These are phyloP conservation scores for Luperina testacea DNA, from an alignment of 2,888 invertebrate genomes.

Conservation along the genomic window DNA sequence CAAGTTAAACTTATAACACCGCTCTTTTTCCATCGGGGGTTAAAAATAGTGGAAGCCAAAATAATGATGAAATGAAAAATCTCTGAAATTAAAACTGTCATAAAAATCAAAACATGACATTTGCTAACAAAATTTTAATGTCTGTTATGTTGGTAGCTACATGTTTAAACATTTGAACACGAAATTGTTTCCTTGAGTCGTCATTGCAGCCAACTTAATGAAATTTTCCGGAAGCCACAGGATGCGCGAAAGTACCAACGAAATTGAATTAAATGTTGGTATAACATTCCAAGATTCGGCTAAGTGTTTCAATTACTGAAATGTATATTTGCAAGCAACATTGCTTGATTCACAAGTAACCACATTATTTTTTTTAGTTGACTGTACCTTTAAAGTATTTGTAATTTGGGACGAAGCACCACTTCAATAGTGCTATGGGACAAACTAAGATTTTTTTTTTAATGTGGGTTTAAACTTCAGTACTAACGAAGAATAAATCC, in stretches of 20 bases:
- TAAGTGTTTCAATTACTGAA: conserved; percentile 8
- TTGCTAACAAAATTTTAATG: neutral
- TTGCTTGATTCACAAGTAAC: neutral
- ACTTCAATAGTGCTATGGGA: no score
- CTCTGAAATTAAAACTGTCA: neutral
- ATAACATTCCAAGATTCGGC: neutral
- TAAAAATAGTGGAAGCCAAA: neutral
- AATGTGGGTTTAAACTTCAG: no score
- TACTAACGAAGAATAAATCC: no score
- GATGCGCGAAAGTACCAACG: conserved; percentile 5
- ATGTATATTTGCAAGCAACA: neutral
- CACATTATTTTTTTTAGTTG: no score
- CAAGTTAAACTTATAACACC: neutral
- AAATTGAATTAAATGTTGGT: conserved; percentile 15
- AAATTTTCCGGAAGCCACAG: conserved; percentile 18
- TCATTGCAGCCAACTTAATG: conserved; percentile 28
- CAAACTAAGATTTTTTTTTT: no score
- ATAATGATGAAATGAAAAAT: neutral
- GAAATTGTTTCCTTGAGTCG: conserved; percentile 12
- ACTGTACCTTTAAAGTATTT: no score
- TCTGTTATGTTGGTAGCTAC: neutral
- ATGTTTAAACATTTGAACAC: conserved; percentile 9
- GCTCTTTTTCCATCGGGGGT: neutral
- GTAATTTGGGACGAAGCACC: no score
- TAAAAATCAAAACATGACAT: neutral